These are phyloP conservation scores for Drosophila phalerata DNA, from an alignment of 2,888 invertebrate genomes.

Conservation along the genomic window DNA sequence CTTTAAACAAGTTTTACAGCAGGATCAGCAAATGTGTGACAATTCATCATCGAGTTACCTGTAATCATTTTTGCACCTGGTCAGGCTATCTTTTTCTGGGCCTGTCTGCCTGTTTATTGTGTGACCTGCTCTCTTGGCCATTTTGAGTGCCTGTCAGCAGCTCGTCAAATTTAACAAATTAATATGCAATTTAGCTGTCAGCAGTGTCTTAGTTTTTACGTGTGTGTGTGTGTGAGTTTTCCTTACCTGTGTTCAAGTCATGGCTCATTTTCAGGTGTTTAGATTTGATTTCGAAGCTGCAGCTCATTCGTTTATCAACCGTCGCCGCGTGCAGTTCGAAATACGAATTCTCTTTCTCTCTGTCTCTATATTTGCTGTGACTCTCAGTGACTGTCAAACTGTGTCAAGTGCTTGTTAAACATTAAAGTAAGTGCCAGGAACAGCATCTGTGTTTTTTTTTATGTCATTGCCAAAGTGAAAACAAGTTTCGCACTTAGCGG, in stretches of 20 bases:
- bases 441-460: conserved; percentile 11
- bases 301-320: conserved; percentile 59
- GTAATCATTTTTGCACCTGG: conserved; percentile 37
- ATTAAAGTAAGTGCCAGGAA: conserved; percentile 40
- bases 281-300: conserved; percentile 18
- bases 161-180: conserved; percentile 63
- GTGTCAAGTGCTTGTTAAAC: conserved; percentile 35
- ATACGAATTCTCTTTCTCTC: background rate
- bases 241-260: conserved; percentile 21
- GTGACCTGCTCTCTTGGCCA: conserved; percentile 30
- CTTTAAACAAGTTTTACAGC: conserved; percentile 17
- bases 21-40: conserved; percentile 30
- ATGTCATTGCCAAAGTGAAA: conserved; percentile 27
- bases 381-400: conserved; percentile 31
- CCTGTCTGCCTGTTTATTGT: conserved; percentile 8
- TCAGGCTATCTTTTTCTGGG: conserved; percentile 1
- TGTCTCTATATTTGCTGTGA: background rate
- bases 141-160: conserved; percentile 52
- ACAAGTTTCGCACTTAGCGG: conserved; percentile 42
- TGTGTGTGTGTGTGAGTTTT: conserved; percentile 39
- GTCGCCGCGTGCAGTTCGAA: conserved; percentile 61
- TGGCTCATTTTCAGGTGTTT: conserved; percentile 16
- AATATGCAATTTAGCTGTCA: conserved; percentile 76
- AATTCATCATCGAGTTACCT: conserved; percentile 9
- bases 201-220: conserved; percentile 21